phyloP scores from a whole-genome alignment of 2,888 invertebrate species.

The Sphecodes monilicornis region DNA sequence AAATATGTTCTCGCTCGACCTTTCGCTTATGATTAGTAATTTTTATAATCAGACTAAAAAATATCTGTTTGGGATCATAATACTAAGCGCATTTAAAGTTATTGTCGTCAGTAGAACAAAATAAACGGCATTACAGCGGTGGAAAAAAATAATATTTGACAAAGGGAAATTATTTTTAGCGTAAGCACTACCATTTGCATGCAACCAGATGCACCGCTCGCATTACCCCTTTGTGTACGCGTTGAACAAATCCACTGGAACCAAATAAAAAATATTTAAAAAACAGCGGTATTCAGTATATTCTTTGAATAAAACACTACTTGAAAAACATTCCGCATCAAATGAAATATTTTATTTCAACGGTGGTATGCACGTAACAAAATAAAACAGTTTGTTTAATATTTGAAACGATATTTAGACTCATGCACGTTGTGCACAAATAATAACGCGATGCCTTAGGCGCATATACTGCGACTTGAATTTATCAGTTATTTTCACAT shows the following conservation, averaged over 20 bases:
- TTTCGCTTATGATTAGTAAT: background rate
- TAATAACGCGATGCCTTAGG: background rate
- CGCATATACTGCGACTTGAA: background rate
- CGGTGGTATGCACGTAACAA: background rate
- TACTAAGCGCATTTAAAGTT: background rate
- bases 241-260: background rate
- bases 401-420: background rate
- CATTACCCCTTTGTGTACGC: background rate
- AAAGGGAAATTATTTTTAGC: background rate
- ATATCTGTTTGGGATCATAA: background rate
- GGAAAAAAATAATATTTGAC: background rate
- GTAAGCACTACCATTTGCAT: background rate
- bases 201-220: background rate
- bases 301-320: background rate
- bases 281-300: background rate
- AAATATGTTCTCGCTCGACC: background rate
- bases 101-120: background rate
- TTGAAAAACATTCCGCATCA: background rate
- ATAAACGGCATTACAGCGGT: background rate
- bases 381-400: background rate
- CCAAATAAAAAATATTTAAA: background rate
- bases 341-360: background rate
- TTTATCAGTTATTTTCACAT: background rate
- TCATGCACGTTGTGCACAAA: background rate
- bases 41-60: background rate